Percentiles rank a stretch among this genome's conserved stretches.
These are phyloP conservation scores for Limnephilus rhombicus DNA, from an alignment of 2,888 invertebrate species.

Conservation along the genomic window DNA sequence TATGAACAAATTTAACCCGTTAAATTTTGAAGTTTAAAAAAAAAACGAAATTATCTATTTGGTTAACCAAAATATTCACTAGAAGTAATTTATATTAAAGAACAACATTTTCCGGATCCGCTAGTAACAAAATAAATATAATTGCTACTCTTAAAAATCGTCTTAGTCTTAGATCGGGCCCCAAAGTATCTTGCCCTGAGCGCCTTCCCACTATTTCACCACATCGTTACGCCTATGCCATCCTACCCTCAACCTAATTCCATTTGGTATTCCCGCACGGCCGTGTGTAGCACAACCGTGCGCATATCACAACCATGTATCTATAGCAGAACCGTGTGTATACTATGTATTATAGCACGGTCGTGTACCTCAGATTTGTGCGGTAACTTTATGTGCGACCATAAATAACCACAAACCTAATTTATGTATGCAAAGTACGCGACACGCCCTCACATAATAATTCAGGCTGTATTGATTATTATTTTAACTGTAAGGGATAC, in stretches of 20 bases:
- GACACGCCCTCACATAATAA: constrained; percentile 46
- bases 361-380: constrained; percentile 20
- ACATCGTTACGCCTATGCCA: not conserved
- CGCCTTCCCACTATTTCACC: not conserved
- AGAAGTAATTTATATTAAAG: no score
- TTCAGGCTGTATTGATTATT: constrained; percentile 24
- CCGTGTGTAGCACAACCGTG: not conserved
- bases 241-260: not conserved
- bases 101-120: no score
- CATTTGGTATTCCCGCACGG: not conserved
- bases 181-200: not conserved
- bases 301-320: no score
- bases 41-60: no score
- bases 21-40: no score
- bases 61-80: no score
- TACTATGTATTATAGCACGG: not conserved
- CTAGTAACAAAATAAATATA: no score
- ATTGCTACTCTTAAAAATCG: no score
- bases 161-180: no score
- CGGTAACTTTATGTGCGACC: constrained; percentile 19
- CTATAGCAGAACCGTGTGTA: no score
- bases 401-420: constrained; percentile 19
- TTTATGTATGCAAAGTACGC: constrained; percentile 38
- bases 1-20: no score
- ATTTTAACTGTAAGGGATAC: constrained; percentile 6